These are phyloP conservation scores for Pyrocoelia pectoralis DNA, from an alignment of 2,888 invertebrate genomes.

Conservation along the genomic window DNA sequence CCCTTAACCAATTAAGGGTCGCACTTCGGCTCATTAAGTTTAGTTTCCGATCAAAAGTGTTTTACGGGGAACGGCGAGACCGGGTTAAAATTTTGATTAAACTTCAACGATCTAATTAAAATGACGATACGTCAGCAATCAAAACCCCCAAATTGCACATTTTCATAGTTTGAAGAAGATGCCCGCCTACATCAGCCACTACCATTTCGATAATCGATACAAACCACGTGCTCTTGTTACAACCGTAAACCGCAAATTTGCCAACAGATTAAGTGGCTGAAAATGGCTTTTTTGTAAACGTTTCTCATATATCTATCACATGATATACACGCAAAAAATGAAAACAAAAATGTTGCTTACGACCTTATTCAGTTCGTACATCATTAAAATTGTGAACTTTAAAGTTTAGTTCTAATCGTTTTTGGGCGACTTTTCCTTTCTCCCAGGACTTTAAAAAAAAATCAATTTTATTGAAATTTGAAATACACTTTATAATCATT, in stretches of 20 bases:
- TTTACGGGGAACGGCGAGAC: too few species aligned
- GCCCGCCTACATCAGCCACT: not conserved
- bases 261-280: not conserved
- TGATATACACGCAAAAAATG: too few species aligned
- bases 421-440: too few species aligned
- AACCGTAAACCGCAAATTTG: not conserved
- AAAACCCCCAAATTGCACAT: not conserved
- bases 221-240: conserved; percentile 1
- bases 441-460: too few species aligned
- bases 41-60: not conserved
- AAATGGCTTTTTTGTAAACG: not conserved
- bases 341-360: too few species aligned
- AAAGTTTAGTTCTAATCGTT: too few species aligned
- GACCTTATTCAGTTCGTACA: too few species aligned
- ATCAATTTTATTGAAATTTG: too few species aligned
- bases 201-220: conserved; percentile 4
- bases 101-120: not conserved
- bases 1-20: conserved; percentile 2
- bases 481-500: too few species aligned
- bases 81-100: not conserved
- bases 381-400: too few species aligned
- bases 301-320: too few species aligned
- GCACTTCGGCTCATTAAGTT: conserved; percentile 12
- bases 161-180: not conserved
- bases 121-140: not conserved